Conservation (phyloP, 1,140 invertebrate genomes). For the Drosophila ficusphila region DNA sequence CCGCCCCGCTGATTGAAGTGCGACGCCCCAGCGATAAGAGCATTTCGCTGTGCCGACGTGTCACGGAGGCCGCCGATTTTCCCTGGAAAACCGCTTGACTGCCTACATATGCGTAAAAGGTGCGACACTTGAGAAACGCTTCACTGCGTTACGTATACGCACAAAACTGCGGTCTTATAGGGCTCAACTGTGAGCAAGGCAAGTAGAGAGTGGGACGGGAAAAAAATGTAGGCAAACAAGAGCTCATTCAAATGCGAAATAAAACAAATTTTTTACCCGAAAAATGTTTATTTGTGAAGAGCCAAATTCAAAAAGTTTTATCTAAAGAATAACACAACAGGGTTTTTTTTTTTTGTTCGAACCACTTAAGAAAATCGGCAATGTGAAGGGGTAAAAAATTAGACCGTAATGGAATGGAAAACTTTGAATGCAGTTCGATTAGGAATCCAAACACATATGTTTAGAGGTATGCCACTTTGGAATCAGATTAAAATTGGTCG, state of each 20-base stretch:
- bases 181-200: conserved; percentile 35
- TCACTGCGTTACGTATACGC: conserved; percentile 18
- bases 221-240: conserved; percentile 44
- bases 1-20: conserved; percentile 67
- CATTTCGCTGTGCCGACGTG: conserved; percentile 63
- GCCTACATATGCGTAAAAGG: conserved; percentile 69
- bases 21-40: conserved; percentile 64
- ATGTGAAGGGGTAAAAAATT: too few relatives aligned
- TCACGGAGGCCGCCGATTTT: conserved; percentile 38
- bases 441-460: too few relatives aligned
- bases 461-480: too few relatives aligned
- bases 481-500: too few relatives aligned
- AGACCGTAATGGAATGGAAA: too few relatives aligned
- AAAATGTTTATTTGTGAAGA: conserved; percentile 39
- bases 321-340: background rate
- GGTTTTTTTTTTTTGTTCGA: background rate
- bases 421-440: too few relatives aligned
- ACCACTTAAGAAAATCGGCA: too few relatives aligned
- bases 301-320: conserved; percentile 14
- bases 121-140: conserved; percentile 59
- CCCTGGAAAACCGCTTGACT: conserved; percentile 53
- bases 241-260: conserved; percentile 52
- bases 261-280: conserved; percentile 35
- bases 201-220: conserved; percentile 18
- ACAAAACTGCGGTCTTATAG: conserved; percentile 63